Evolutionary conservation across 2,888 invertebrate species (phyloP), one percentile per base, ranked within the genome.

Genomic region (Agrotis segetum): DNA sequence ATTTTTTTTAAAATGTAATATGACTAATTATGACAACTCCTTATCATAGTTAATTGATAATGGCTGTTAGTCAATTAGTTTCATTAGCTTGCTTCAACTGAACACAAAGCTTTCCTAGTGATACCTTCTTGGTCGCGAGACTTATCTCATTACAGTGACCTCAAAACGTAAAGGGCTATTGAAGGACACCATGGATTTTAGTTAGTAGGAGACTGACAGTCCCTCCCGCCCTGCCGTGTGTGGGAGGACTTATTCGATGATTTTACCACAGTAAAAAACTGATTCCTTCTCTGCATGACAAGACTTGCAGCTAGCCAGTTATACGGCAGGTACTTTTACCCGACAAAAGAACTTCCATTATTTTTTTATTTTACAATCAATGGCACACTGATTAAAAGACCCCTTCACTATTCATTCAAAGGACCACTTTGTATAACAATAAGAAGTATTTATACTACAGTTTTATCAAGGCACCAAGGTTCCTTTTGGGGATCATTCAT

Each of bases 11-110:
- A n/a, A n/a, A n/a, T 3, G 5, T 16, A 1, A 1, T 17, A 52
- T 49, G 7, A 47, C 50, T n/a, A n/a, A n/a, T n/a, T n/a, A n/a
- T n/a, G n/a, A 49, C 21, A 52, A 44, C 7, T 71, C 58, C 62
- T 62, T 78, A 74, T 71, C 78, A 50, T 14, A 21, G 11, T 79
- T 64, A 34, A 46, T 64, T 55, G 60, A 52, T 63, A 50, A 9
- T 47, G 40, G 17, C 13, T 17, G n/a, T 7, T 34, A 7, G 16
- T 19, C 17, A 71, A 44, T 21, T 29, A 14, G 9, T 34, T 55
- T 40, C 21, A 46, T 21, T 50, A 4, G 17, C 29, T 44, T 63
- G 29, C 19, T 55, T 29, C 24, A 16, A 14, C 44, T 34, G 9
- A 55, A 29, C 14, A 17, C 40, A 40, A 34, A 34, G 34, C 7